Evolutionary conservation across 2,888 invertebrate species (phyloP), one percentile per base, ranked within the genome.

Genomic region (Stegophylla sp.): DNA sequence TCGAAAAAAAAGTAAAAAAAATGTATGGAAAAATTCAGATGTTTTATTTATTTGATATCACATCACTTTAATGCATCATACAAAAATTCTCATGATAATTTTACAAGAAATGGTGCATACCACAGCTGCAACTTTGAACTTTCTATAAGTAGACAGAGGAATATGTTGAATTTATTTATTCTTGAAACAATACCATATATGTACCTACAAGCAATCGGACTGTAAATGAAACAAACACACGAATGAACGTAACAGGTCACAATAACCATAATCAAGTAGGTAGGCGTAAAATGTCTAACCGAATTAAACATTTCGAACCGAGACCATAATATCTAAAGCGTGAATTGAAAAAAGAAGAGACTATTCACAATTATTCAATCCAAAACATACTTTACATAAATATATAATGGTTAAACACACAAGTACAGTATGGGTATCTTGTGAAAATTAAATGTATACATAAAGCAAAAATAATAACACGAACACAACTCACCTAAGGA

Each of bases 111-210:
- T 28, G 20, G 45, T n/a, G 26, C 15, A 15, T 63, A 74, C 5
- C 20, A 63, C 17, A n/a, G 15, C 10, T 41, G 51, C 15, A 63
- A 63, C 48, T 63, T 63, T 51, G 34, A 51, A 74, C 51, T 64
- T 51, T 74, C 34, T 74, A 51, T 56, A 45, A 20, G 7, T 34
- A 20, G 56, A 59, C 7, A n/a, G 48, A 61, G 61, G 48, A 51
- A 20, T 53, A 34, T 17, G 15, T 48, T 20, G 34, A 74, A 63
- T 74, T 34, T 12, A 48, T 63, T 20, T 63, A 15, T 63, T 28
- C 10, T 7, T 28, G 59, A 69, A 48, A 59, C 77, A 67, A 26
- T 77, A 77, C 77, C 77, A 77, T 77, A 77, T 67, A 77, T 20
- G 77, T 77, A 56, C 77, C 59, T 34, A 69, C 67, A 45, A 69